Evolutionary conservation across 2,797 vertebrate species (phyloP), one percentile per base, ranked within the genome.

Genomic region (Halcyon leucocephala): DNA sequence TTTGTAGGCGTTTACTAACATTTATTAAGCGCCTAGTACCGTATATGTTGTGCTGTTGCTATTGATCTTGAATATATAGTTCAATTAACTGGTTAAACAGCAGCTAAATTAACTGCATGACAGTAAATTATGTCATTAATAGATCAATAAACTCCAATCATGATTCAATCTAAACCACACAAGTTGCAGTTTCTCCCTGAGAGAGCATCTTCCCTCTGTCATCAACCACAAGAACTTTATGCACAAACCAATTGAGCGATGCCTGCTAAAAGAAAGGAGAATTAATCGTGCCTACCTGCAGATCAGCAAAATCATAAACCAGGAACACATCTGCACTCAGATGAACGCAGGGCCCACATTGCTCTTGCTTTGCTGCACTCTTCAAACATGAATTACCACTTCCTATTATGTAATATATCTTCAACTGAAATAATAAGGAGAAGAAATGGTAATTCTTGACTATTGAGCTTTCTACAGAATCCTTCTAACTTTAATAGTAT

Each of bases 371-470:
- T 51, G 61, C 57, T 61, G 49, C 3, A 2, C 61, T 82, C 74
- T 77, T 77, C 52, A 41, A 74, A 67, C 42, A 44, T 0, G 0
- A 26, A 18, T 35, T 2, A 10, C 7, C 10, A 25, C 25, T 66
- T 79, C 20, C 29, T 55, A 11, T 49, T 55, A 15, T 0, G 5
- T 7, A 20, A 57, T 2, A 13, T 0, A 10, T 66, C 3, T 74
- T 80, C 24, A 81, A 6, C 67, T 90, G 79, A 51, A 95, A 93
- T 29, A 55, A 72, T 82, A 0, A 64, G 6, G 2, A 6, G 1
- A 0, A 0, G 33, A 55, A 65, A 61, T 3, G 2, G 8, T 26
- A 85, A 60, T 82, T 73, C 14, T 26, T 58, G 25, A 61, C 24
- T 66, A 48, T 0, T 0, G 0, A 65, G 13, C 21, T 65, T 61